A percentile compares a stretch with the other conserved stretches of the same genome.
Evolutionary conservation across 2,888 invertebrate genomes (phyloP).

Genomic region (Chrysodeixis includens): DNA sequence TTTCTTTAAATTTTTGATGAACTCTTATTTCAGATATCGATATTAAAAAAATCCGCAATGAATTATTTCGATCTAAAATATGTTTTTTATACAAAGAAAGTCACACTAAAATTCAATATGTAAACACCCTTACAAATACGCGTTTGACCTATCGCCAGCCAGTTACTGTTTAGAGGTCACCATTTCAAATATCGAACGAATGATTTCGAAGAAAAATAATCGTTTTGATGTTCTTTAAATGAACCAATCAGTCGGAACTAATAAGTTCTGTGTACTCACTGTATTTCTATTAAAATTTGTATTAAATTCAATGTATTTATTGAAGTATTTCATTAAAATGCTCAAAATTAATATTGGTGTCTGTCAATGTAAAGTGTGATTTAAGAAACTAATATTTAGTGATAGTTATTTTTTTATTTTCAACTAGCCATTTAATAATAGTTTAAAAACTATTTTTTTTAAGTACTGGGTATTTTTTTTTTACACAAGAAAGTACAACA

Average conservation of each 20-base stretch:
- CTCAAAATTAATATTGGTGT: neutral
- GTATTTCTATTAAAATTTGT: slow-evolving; percentile 23
- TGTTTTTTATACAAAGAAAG: neutral
- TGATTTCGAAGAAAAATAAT: slow-evolving; percentile 52
- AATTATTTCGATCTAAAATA: too few species aligned
- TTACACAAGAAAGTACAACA: too few species aligned
- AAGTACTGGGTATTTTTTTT: too few species aligned
- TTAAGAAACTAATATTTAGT: too few species aligned
- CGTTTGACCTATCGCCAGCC: slow-evolving; percentile 78
- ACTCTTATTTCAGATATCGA: too few species aligned
- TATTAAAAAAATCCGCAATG: too few species aligned
- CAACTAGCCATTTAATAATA: too few species aligned
- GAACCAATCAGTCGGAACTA: slow-evolving; percentile 48
- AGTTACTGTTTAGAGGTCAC: slow-evolving; percentile 64
- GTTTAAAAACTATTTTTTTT: too few species aligned
- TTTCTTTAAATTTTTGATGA: too few species aligned
- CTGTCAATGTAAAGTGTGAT: too few species aligned
- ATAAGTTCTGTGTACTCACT: slow-evolving; percentile 21
- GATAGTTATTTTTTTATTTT: too few species aligned
- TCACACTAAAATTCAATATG: slow-evolving; percentile 23
- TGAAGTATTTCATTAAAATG: slow-evolving; percentile 8
- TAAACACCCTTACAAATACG: slow-evolving; percentile 64
- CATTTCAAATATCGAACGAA: slow-evolving; percentile 57
- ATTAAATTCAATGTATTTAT: slow-evolving; percentile 1
- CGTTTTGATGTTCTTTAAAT: slow-evolving; percentile 53